Evolutionary conservation across 2,113 vertebrate genomes (phyloP).

Genomic region (Lampris megalopsis): DNA sequence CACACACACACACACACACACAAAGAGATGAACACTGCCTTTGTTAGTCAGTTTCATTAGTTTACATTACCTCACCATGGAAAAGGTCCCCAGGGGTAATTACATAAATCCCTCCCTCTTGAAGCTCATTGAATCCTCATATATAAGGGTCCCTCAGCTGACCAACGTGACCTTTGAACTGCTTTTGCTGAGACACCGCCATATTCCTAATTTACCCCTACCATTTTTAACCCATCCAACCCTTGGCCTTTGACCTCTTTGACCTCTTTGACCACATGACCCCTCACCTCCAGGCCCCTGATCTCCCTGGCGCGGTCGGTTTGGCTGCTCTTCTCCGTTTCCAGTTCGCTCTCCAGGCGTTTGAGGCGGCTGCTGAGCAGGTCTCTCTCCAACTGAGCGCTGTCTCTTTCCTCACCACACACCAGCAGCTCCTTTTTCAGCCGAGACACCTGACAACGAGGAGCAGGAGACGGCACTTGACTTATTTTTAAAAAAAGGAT

Average conservation of each 20-base stretch:
- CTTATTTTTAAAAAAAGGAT: neutral
- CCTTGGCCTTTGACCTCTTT: constrained; percentile 30
- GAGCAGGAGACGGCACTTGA: neutral
- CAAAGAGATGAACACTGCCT: no score
- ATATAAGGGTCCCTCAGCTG: no score
- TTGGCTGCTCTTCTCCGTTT: constrained; percentile 85
- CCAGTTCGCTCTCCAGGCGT: constrained; percentile 87
- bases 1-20: neutral
- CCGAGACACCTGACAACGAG: constrained; percentile 80
- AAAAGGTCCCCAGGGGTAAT: neutral
- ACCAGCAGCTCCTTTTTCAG: constrained; percentile 89
- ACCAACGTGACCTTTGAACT: neutral
- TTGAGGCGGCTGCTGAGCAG: constrained; percentile 88
- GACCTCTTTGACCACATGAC: neutral
- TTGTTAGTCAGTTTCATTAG: no score
- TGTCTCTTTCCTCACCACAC: constrained; percentile 87
- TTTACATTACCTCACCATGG: no score
- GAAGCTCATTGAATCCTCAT: no score
- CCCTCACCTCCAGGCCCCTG: constrained; percentile 88
- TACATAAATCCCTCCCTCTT: no score
- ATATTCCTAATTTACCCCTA: neutral
- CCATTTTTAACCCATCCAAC: constrained; percentile 4
- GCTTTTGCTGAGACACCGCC: neutral
- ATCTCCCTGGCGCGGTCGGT: constrained; percentile 86
- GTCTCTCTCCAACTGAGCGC: constrained; percentile 87